These are phyloP conservation scores for Dichetophora obliterata DNA, from an alignment of 2,888 invertebrate species.

Conservation along the genomic window DNA sequence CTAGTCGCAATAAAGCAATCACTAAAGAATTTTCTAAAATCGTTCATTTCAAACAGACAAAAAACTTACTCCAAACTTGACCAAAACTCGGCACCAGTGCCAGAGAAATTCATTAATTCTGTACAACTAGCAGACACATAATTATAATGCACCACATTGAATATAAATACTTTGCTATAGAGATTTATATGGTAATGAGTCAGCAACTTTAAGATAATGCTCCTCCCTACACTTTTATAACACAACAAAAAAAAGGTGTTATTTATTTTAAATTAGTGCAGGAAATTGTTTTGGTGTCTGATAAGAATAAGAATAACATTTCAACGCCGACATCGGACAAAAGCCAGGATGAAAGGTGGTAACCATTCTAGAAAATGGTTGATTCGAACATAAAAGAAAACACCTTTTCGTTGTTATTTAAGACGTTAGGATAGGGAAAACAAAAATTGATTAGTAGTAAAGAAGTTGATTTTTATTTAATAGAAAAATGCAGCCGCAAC, in stretches of 20 bases:
- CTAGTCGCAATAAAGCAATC: not conserved
- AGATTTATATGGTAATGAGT: slow-evolving; percentile 15
- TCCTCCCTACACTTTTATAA: not conserved
- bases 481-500: not conserved
- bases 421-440: not conserved
- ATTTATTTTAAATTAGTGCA: slow-evolving; percentile 17
- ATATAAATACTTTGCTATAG: not conserved
- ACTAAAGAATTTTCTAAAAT: no score
- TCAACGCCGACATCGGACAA: not conserved
- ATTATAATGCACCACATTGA: not conserved
- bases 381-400: not conserved
- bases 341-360: slow-evolving; percentile 14
- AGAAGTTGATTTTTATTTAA: not conserved
- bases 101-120: not conserved
- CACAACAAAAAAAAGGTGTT: not conserved
- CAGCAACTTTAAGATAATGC: not conserved
- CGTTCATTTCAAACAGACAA: not conserved
- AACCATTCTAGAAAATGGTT: not conserved
- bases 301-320: slow-evolving; percentile 19
- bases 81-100: no score
- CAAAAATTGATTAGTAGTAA: not conserved
- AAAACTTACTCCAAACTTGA: not conserved
- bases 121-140: not conserved
- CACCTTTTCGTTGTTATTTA: slow-evolving; percentile 8
- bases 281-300: not conserved